Base-by-base conservation (phyloP, 2,888 invertebrate species). In the Pristionchus exspectatus region DNA sequence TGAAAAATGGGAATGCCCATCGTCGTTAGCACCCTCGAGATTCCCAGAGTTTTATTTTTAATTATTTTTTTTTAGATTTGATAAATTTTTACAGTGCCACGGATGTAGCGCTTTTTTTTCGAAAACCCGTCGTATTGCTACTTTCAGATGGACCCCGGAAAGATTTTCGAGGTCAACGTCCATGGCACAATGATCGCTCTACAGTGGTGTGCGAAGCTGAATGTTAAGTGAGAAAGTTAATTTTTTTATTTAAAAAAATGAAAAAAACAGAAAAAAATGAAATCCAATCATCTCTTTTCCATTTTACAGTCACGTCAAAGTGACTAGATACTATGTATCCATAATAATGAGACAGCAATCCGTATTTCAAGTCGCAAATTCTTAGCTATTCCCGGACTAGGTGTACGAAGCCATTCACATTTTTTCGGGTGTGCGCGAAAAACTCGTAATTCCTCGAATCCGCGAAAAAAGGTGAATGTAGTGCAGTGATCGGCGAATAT, bases 91-190 rank as follows among this genome's bases (percentile, higher is more conserved):
- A n/a, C n/a, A n/a, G n/a, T n/a, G n/a, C n/a, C n/a, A n/a, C n/a
- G n/a, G n/a, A n/a, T n/a, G n/a, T n/a, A n/a, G n/a, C n/a, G n/a
- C n/a, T n/a, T n/a, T n/a, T n/a, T n/a, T n/a, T n/a, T n/a, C n/a
- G n/a, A n/a, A n/a, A n/a, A n/a, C n/a, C n/a, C 12, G 3, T 3
- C 27, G 33, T 38, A 4, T 44, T 9, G 3, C 44, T 50, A 9
- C n/a, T 89, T 89, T 50, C 85, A 89, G 89, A 38, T 89, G 59
- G 69, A 89, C 18, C 44, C 66, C 1, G 72, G 66, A 3, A 85
- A 54, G 33, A 85, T 72, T 7, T 89, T 84, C 89, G 56, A 84
- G 27, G 33, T 85, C 30, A 89, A 89, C 72, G 89, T 89, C 69
- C 69, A 89, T 24, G 89, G 89, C 33, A 89, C 89, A 18, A 77